Percentiles rank a stretch among this genome's conserved stretches.
phyloP scores from a whole-genome alignment of 2,888 invertebrate species.

The Plemyria rubiginata region DNA sequence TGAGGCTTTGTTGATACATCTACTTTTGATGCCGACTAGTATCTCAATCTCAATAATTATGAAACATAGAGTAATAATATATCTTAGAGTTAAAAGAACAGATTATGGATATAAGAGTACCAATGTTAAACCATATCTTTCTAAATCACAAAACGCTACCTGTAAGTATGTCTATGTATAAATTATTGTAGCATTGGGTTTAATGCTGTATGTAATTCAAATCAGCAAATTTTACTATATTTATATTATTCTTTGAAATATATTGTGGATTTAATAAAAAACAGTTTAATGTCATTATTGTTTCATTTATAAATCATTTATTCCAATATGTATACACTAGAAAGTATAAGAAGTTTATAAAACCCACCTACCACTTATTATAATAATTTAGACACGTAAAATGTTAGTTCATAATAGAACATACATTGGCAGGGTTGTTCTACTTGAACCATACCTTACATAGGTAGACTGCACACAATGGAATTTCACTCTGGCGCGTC shows the following conservation, averaged over 20 bases:
- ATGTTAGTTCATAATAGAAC: not conserved
- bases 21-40: too few species aligned
- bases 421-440: not conserved
- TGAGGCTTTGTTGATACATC: too few species aligned
- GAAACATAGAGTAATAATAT: not conserved
- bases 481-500: too few species aligned
- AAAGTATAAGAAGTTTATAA: not conserved
- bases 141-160: constrained; percentile 58
- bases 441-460: not conserved
- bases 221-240: constrained; percentile 79
- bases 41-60: not conserved
- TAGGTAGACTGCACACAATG: too few species aligned
- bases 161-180: constrained; percentile 62
- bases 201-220: constrained; percentile 65
- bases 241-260: constrained; percentile 84
- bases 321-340: not conserved
- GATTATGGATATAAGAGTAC: constrained; percentile 9
- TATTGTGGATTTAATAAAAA: constrained; percentile 84
- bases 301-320: constrained; percentile 57
- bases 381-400: not conserved
- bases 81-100: not conserved
- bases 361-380: not conserved
- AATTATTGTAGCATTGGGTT: constrained; percentile 64
- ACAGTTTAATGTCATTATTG: constrained; percentile 68
- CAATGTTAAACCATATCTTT: constrained; percentile 12